Evolutionary conservation across 2,113 vertebrate species (phyloP), one percentile per base, ranked within the genome.

Genomic region (Scolopax mira): DNA sequence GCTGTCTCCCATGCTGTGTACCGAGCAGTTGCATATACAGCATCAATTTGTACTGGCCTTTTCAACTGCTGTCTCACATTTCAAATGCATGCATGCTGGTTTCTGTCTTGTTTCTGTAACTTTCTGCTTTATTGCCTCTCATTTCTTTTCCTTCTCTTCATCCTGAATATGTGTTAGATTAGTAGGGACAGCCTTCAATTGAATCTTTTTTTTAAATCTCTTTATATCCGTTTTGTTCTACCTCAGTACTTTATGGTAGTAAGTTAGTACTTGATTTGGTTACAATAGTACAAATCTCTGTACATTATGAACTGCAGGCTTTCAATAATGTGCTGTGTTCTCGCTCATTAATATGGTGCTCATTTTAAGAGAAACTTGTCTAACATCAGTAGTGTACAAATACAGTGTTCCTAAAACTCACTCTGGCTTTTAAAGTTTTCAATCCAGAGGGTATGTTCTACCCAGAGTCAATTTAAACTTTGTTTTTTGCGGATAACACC

Each of bases 1-100:
- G 51, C 30, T 1, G 0, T 27, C 35, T 24, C 6, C 1, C n/a
- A 30, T 35, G 58, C 31, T 79, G 6, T 18, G 33, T n/a, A 70
- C 64, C 54, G 66, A 51, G 57, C 5, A 25, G 11, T 54, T 54
- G 21, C 28, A 54, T 19, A 31, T 8, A 30, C 3, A 82, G 13
- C 87, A 69, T 35, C 42, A 37, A 37, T 79, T 88, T 75, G 7
- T 31, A 65, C 28, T 25, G 58, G 8, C 11, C 41, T 64, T 81
- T 93, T 82, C 2, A 2, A 13, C 37, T 70, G 12, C 9, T 15
- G 27, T 52, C 46, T 51, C 33, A 89, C 2, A 15, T 82, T 89
- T 89, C 58, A 75, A 73, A 91, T 25, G 13, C 65, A 79, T 25
- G 37, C 31, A 49, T 41, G 37, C 5, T 46, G 5, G 48, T 91